These are phyloP conservation scores for Beris chalybata DNA, from an alignment of 2,888 invertebrate species.

Conservation along the genomic window DNA sequence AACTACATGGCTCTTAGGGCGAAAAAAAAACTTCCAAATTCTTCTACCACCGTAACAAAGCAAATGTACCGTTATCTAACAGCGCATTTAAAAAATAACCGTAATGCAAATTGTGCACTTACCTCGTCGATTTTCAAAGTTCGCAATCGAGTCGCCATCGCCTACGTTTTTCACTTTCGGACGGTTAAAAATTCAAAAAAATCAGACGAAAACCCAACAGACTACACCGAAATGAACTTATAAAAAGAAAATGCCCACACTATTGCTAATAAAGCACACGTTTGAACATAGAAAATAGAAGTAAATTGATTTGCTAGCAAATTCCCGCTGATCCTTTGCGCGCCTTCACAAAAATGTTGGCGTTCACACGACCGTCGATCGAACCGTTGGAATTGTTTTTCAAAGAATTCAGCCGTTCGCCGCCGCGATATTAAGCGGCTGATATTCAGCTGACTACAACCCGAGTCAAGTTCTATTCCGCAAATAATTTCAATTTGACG, in stretches of 20 bases:
- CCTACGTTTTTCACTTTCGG: conserved; percentile 1
- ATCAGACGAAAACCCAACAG: neutral
- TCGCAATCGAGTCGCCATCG: conserved; percentile 22
- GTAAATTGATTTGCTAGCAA: too few species aligned
- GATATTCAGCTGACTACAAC: neutral
- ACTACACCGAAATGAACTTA: neutral
- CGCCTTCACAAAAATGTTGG: conserved; percentile 20
- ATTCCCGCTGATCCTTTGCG: neutral
- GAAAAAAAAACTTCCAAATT: conserved; percentile 2
- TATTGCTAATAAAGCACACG: neutral
- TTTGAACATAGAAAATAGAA: too few species aligned
- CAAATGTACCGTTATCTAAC: conserved; percentile 11
- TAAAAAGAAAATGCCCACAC: conserved; percentile 14
- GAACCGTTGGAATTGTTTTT: conserved; percentile 30
- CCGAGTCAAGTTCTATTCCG: conserved; percentile 13
- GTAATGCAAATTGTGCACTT: neutral
- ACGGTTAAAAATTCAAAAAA: conserved; percentile 10
- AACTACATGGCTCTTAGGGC: too few species aligned
- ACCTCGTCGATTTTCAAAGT: conserved; percentile 20
- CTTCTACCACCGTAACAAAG: neutral
- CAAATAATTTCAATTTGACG: too few species aligned
- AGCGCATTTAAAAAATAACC: neutral
- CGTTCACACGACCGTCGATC: conserved; percentile 8
- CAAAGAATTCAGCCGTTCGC: conserved; percentile 17
- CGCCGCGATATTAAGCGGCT: conserved; percentile 11